These are phyloP conservation scores for Caenorhabditis afra DNA, from an alignment of 2,888 invertebrate genomes.

Conservation along the genomic window DNA sequence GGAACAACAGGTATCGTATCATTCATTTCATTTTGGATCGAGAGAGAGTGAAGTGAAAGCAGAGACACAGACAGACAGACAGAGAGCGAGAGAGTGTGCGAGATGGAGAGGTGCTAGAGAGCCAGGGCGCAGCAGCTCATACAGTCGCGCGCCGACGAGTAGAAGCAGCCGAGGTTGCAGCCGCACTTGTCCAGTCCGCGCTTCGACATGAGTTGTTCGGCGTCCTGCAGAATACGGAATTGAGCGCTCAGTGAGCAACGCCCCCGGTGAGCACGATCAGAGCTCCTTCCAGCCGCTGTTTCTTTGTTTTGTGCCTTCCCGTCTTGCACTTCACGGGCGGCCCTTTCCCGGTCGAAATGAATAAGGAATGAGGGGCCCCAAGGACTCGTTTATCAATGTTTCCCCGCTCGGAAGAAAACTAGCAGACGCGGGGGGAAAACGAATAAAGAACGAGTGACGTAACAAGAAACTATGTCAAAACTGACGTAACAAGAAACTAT, in stretches of 20 bases:
- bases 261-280: no score
- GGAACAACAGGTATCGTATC: constrained; percentile 27
- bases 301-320: no score
- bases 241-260: constrained; percentile 4
- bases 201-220: constrained; percentile 57
- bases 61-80: constrained; percentile 8
- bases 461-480: no score
- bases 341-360: background rate
- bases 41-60: background rate
- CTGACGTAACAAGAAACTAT: no score
- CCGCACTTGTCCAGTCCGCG: constrained; percentile 76
- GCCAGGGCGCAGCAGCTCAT: constrained; percentile 78
- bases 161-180: constrained; percentile 79
- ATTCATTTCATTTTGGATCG: constrained; percentile 28
- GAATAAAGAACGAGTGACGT: no score
- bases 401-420: background rate
- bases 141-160: constrained; percentile 74
- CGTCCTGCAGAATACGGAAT: constrained; percentile 29
- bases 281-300: no score
- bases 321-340: background rate
- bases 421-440: no score
- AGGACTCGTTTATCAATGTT: constrained; percentile 37
- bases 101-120: constrained; percentile 57
- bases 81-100: constrained; percentile 21
- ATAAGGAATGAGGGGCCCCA: background rate